Evolutionary conservation across 2,113 vertebrate genomes (phyloP), one percentile per base, ranked within the genome.

Genomic region (Gopherus flavomarginatus): DNA sequence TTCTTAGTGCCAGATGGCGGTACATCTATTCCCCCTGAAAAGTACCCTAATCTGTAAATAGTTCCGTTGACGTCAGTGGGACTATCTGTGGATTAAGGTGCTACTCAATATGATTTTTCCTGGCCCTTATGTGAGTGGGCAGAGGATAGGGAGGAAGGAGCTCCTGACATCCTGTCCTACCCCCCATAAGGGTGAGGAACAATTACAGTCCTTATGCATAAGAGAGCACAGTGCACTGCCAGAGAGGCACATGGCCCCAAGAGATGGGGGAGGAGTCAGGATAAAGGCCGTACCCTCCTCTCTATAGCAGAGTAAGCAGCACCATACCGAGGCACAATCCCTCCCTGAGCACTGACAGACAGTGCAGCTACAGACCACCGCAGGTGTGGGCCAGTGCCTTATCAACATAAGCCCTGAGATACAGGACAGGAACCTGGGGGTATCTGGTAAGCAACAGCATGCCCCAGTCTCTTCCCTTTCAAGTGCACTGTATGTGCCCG

Each of bases 11-110:
- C 85, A 53, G 22, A 65, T 6, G 57, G 44, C 26, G 22, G 14
- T n/a, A 35, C 0, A 0, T 2, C 35, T 53, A 2, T 44, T 65
- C 85, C n/a, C 27, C 4, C 0, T 2, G 2, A 59, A 80, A 21
- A 11, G 13, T 47, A 5, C 1, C 1, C 42, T 42, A 78, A 27
- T 12, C 11, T 44, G 2, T 26, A 38, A 77, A 6, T 78, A 78
- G 24, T 78, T 47, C 22, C 12, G 8, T 13, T 78, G 42, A 47
- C 42, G 27, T 72, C 65, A 72, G 3, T 29, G 29, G 57, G 57
- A 62, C 16, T 19, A 38, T 47, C 27, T 78, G 38, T 78, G 38
- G 26, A 78, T 4, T 27, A 47, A 78, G 42, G 75, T 27, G 11
- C 75, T 47, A 44, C 13, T 47, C 75, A 72, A 72, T 4, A 47